Base-by-base conservation (phyloP, 2,888 invertebrate species). In the Thereva nobilitata region DNA sequence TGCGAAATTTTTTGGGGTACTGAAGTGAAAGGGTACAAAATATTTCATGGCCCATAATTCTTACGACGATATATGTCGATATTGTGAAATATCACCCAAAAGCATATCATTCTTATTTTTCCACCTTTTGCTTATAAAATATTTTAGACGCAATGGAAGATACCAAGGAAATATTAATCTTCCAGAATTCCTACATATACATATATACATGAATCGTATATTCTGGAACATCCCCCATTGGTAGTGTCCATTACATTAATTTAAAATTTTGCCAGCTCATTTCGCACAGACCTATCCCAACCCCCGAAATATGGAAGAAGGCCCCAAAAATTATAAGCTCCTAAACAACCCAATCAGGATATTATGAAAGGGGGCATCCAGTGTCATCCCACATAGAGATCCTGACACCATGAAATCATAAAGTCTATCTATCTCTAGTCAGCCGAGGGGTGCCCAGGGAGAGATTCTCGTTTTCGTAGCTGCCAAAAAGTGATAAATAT, bases 401-500 rank as follows among this genome's bases (percentile, higher is more conserved):
- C 54, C 7, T 41, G n/a, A 34, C 9, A 34, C 59, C 59, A 23
- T 10, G 45, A 38, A 49, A 47, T 59, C 59, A 59, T 59, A 49
- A 59, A 47, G 59, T 47, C 10, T 49, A 45, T 37, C 57, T 23
- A 23, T 23, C 23, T 23, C 23, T 57, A 57, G 59, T 49, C 47
- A 59, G 47, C 47, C 7, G 38, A 23, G 34, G 23, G 44, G 7
- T 47, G 12, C 40, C 45, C 59, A 59, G 59, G 23, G 23, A 23
- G 23, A 23, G 23, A 23, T 47, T 59, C 49, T 49, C 59, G 59
- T 35, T 47, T 63, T 53, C 37, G 47, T 54, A 54, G 54, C 67
- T 67, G 64, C 52, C 57, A 67, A 67, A 67, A 67, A 67, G 67
- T 67, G 56, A 67, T 67, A 67, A 67, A 67, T 67, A 64, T 67